Evolutionary conservation across 2,888 invertebrate genomes (phyloP), one percentile per base, ranked within the genome.

Genomic region (Agrenia bidenticulata): DNA sequence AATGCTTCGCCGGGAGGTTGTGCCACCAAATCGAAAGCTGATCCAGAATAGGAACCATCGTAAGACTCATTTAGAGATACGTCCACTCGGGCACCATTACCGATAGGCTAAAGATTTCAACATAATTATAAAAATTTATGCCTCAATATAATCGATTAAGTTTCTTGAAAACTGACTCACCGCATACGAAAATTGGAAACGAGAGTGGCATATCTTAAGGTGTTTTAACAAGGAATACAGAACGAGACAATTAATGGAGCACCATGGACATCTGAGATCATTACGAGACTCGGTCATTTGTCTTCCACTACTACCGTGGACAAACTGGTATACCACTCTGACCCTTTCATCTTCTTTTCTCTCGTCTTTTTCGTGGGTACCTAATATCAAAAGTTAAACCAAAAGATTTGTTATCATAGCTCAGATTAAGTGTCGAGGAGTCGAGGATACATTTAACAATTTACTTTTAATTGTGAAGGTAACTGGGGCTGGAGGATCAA

Each of bases 201-300:
- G 85, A 2, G 93, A 89, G 82, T 97, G 97, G 79, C 94, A 94
- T 51, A 94, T 82, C 80, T 95, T 94, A 62, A 97, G 85, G 80
- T 97, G 97, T 79, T 95, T 96, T 42, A 97, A 84, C 73, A 97
- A 82, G 0, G 92, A 89, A 81, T 94, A 94, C 23, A 97, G 83
- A 39, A 88, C 85, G 61, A 88, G 86, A 77, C 95, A 96, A 81
- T 94, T 91, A 21, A 96, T 82, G 5, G 90, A 90, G 80, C 97
- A 97, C 96, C 96, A 97, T 0, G 97, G 96, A 79, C 97, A 97
- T 78, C 90, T 89, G 58, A 94, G 84, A 82, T 95, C 94, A 78
- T 92, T 91, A 70, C 93, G 89, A 11, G 94, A 92, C 81, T 95
- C 95, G 0, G 95, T 96, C 81, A 95, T 95, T 79, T 96, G 96